Conservation (phyloP, 1,140 invertebrate genomes). For the Nasonia longicornis region DNA sequence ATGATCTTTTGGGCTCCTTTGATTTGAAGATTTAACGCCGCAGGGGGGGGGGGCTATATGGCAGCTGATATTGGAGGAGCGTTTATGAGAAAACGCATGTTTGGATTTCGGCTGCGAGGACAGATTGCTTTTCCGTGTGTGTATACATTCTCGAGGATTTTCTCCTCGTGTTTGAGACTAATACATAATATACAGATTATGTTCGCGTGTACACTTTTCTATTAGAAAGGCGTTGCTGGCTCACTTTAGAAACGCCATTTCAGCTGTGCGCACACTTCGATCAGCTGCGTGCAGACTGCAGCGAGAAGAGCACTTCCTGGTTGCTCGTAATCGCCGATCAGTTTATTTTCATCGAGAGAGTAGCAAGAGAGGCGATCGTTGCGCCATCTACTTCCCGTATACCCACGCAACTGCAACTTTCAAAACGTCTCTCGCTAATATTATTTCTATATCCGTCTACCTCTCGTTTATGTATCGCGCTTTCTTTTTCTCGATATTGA, state of each 20-base stretch:
- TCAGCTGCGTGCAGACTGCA: background rate
- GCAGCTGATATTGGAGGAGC: too few species aligned
- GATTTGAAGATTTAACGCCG: background rate
- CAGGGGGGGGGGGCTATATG: too few species aligned
- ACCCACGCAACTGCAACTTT: background rate
- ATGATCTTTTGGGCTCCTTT: background rate
- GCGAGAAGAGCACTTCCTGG: background rate
- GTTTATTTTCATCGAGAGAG: background rate
- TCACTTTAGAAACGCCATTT: background rate
- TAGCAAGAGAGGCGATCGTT: background rate
- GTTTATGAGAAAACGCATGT: too few species aligned
- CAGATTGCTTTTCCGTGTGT: too few species aligned
- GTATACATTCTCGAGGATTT: too few species aligned
- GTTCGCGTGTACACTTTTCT: background rate
- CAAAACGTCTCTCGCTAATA: background rate
- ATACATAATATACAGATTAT: background rate
- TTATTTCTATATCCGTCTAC: background rate
- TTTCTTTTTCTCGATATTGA: too few species aligned
- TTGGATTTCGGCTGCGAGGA: too few species aligned
- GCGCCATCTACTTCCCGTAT: constrained; percentile 2
- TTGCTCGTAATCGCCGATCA: background rate
- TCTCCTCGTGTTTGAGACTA: too few species aligned
- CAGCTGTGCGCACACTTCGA: background rate
- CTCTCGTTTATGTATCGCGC: background rate
- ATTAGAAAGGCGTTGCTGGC: background rate